phyloP scores from a whole-genome alignment of 2,113 vertebrate species.

The Chelonoidis abingdonii region DNA sequence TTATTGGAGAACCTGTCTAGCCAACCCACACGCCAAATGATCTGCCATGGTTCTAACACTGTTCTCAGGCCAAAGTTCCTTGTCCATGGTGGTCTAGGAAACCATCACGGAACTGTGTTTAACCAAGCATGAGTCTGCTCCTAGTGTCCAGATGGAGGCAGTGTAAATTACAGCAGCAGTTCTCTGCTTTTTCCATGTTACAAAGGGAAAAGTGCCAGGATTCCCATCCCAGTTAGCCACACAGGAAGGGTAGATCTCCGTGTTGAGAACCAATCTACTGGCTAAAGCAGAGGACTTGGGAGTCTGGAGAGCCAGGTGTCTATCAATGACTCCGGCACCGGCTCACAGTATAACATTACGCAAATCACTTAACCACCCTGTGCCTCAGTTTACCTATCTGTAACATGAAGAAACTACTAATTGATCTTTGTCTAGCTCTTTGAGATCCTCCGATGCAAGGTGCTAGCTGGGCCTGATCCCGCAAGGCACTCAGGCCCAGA shows the following conservation, averaged over 20 bases:
- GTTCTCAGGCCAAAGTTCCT: too few relatives aligned
- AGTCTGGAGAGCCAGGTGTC: neutral
- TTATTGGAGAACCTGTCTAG: neutral
- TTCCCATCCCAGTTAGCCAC: neutral
- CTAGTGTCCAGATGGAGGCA: neutral
- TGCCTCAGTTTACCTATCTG: neutral
- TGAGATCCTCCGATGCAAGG: neutral
- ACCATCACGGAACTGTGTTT: neutral
- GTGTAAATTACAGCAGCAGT: neutral
- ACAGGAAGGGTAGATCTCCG: neutral
- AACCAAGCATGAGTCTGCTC: neutral
- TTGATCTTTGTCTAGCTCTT: neutral
- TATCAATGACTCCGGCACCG: neutral
- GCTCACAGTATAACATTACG: neutral
- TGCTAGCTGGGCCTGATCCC: neutral
- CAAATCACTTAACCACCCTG: neutral
- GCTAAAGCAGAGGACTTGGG: neutral
- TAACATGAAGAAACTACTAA: neutral
- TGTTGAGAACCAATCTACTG: neutral
- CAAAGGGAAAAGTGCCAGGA: neutral
- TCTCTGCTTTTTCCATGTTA: neutral
- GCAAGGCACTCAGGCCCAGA: neutral
- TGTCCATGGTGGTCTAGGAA: neutral
- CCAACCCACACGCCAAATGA: neutral
- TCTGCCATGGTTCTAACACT: neutral